Evolutionary conservation across 2,888 invertebrate genomes (phyloP).

Genomic region (Mycogona germanica): DNA sequence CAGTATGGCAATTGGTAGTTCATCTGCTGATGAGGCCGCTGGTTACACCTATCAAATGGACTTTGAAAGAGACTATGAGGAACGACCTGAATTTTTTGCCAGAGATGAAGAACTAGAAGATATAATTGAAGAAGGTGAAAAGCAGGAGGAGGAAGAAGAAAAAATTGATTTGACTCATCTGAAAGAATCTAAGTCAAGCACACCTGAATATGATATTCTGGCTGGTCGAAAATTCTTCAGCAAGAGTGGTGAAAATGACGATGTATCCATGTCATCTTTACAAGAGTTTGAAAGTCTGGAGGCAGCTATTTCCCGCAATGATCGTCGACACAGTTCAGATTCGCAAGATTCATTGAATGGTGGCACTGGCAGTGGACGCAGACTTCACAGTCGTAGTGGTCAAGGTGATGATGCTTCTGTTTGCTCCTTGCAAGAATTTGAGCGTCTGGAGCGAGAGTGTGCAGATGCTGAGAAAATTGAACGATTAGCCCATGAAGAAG

Average conservation of each 20-base stretch:
- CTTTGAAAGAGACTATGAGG: conserved; percentile 24
- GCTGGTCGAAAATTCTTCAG: conserved; percentile 71
- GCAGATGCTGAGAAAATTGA: conserved; percentile 72
- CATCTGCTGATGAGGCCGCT: conserved; percentile 36
- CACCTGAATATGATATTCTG: conserved; percentile 80
- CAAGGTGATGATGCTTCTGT: conserved; percentile 75
- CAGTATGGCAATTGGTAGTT: not conserved
- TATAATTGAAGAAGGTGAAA: conserved; percentile 52
- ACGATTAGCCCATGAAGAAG: conserved; percentile 71
- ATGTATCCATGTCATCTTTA: conserved; percentile 79
- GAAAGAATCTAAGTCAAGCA: conserved; percentile 60
- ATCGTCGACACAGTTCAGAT: conserved; percentile 39
- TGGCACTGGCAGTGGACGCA: conserved; percentile 37
- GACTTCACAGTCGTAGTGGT: conserved; percentile 49
- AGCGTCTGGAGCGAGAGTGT: conserved; percentile 78
- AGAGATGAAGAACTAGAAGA: conserved; percentile 57
- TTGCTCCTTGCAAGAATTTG: conserved; percentile 72
- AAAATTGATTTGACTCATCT: conserved; percentile 41
- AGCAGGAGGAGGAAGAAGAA: conserved; percentile 49
- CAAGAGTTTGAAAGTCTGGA: conserved; percentile 92
- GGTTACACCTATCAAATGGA: conserved; percentile 27
- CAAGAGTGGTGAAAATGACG: conserved; percentile 75
- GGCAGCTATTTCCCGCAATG: conserved; percentile 52
- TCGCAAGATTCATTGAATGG: conserved; percentile 71
- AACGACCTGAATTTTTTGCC: conserved; percentile 44